Evolutionary conservation across 2,797 vertebrate genomes (phyloP).

Genomic region (Premnoplex brunnescens): DNA sequence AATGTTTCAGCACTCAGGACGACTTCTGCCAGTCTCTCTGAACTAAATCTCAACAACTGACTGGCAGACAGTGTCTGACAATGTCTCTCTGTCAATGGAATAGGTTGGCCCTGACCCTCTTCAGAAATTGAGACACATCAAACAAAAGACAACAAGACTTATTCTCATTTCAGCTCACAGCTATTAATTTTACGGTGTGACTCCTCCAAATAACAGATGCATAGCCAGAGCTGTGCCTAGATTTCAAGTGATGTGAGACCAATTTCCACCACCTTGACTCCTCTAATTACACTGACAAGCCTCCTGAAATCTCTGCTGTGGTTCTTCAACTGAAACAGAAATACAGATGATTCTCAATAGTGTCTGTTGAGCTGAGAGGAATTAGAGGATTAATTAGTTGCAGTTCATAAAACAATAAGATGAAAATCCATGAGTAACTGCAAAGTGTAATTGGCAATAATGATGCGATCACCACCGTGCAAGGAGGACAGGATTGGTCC

Average conservation of each 20-base stretch:
- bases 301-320: constrained; percentile 34
- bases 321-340: constrained; percentile 47
- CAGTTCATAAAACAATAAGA: constrained; percentile 65
- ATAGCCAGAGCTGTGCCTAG: background rate
- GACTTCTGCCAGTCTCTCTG: constrained; percentile 31
- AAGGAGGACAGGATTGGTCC: background rate
- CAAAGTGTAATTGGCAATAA: constrained; percentile 40
- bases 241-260: constrained; percentile 29
- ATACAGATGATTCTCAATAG: constrained; percentile 7
- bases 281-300: constrained; percentile 56
- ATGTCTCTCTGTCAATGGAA: constrained; percentile 50
- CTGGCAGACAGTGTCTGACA: constrained; percentile 41
- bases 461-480: background rate
- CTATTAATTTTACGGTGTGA: constrained; percentile 56
- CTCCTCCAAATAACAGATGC: constrained; percentile 36
- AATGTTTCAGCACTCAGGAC: background rate
- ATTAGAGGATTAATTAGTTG: constrained; percentile 63
- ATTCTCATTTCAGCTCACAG: constrained; percentile 38
- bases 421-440: constrained; percentile 41
- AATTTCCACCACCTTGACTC: constrained; percentile 54
- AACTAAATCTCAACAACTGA: constrained; percentile 52
- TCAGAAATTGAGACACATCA: constrained; percentile 50
- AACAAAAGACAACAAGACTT: constrained; percentile 58
- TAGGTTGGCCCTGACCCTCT: constrained; percentile 43
- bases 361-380: constrained; percentile 5